Conservation (phyloP, 2,888 invertebrate species). For the Cheilosia vernalis region DNA sequence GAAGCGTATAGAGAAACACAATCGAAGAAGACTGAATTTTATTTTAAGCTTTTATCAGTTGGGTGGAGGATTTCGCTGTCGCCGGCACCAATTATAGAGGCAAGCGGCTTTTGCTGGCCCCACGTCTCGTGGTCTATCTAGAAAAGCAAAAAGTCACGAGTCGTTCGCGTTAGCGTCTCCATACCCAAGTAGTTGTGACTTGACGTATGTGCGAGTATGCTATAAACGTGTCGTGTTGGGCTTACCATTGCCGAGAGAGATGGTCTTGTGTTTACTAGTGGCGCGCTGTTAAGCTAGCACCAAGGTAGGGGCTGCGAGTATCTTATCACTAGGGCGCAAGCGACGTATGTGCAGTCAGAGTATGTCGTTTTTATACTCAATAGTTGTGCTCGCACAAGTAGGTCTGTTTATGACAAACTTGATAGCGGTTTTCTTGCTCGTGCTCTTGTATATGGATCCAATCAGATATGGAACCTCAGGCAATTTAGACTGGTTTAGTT, state of each 20-base stretch:
- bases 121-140: conserved; percentile 45
- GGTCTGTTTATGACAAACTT: not conserved
- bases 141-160: conserved; percentile 24
- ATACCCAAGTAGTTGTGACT: conserved; percentile 2
- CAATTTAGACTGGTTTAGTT: conserved; percentile 14
- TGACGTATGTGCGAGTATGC: not conserved
- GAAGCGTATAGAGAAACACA: conserved; percentile 13
- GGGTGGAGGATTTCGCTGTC: conserved; percentile 12
- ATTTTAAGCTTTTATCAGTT: conserved; percentile 44
- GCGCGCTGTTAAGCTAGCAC: conserved; percentile 2
- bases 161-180: conserved; percentile 6
- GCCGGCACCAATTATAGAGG: conserved; percentile 56
- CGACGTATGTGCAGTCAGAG: not conserved
- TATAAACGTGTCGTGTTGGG: conserved; percentile 9
- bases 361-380: conserved; percentile 1
- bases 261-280: conserved; percentile 18
- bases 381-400: not conserved
- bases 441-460: not conserved
- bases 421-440: not conserved
- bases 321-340: conserved; percentile 27
- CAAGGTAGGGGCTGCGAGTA: conserved; percentile 1
- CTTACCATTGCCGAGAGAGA: conserved; percentile 5
- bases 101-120: conserved; percentile 47
- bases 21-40: conserved; percentile 9
- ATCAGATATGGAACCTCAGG: not conserved